These are phyloP conservation scores for Lamellibrachia columna DNA, from an alignment of 2,888 invertebrate species.

Conservation along the genomic window DNA sequence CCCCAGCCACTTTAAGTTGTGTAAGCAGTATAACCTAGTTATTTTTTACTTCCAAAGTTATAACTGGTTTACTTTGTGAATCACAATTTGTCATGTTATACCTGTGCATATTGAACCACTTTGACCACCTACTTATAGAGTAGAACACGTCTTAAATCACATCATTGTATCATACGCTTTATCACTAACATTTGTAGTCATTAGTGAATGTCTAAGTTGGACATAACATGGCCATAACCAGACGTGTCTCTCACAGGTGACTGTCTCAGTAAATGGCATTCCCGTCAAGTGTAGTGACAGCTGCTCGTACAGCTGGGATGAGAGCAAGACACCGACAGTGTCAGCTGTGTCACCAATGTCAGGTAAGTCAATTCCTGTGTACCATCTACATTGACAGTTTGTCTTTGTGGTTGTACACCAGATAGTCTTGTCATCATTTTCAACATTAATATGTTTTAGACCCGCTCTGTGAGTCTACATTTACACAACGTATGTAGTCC, in stretches of 20 bases:
- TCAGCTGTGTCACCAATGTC: conserved; percentile 46
- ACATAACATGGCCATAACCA: neutral
- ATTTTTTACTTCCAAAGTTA: no score
- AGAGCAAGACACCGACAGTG: conserved; percentile 48
- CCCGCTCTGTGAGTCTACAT: neutral
- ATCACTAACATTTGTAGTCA: no score
- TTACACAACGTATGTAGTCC: neutral
- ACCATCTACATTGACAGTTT: neutral
- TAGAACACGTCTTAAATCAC: no score
- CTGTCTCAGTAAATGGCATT: conserved; percentile 49
- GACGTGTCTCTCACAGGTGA: conserved; percentile 36
- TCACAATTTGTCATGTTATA: no score
- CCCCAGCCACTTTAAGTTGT: no score
- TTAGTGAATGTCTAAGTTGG: neutral
- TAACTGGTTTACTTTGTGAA: no score
- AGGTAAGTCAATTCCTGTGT: conserved; percentile 42
- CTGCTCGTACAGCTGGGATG: conserved; percentile 51
- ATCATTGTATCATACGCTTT: no score
- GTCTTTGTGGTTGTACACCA: neutral
- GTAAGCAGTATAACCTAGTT: no score
- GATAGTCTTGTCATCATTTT: neutral
- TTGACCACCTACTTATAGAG: no score
- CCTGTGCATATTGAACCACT: no score
- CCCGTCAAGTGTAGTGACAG: conserved; percentile 49
- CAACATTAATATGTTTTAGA: neutral